Base-by-base conservation (phyloP, 2,113 vertebrate genomes). In the Phoenicopterus ruber region DNA sequence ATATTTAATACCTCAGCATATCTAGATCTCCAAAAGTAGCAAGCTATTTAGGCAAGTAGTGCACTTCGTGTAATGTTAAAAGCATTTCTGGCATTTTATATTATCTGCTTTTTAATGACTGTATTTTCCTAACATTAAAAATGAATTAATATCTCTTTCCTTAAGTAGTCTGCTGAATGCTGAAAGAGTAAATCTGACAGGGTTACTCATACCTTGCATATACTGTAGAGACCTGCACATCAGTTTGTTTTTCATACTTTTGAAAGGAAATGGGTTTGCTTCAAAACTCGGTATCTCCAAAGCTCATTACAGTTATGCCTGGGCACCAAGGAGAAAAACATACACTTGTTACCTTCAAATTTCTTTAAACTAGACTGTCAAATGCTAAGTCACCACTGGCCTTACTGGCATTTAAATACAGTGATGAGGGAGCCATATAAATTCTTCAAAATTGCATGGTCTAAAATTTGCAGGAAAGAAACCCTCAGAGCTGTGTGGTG, bases 121-220 rank as follows among this genome's bases (percentile, higher is more conserved):
- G 17, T 98, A 98, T 98, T 98, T 98, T 98, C 96, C 92, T 98
- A 98, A 97, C 98, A 98, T 98, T 98, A 98, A 98, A 98, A 98
- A 98, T 98, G 98, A 98, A 98, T 98, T 98, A 98, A 98, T 98
- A 97, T 97, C 90, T 80, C 94, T 98, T 96, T 97, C 96, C 94
- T 96, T 98, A 98, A 98, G 98, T 98, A 98, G 98, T 97, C 93
- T 96, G 93, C 96, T 96, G 97, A 97, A 97, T 91, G 96, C 44
- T 86, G 93, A 97, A 97, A 95, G 90, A 97, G 95, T 93, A 96
- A 86, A 97, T 96, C 96, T 97, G 97, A 97, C 96, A 95, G 96
- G 91, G 97, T 97, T 98, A 97, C 91, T 95, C 95, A 94, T 97
- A 91, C 91, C 82, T 94, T 95, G 52, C 70, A 71, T 96, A 96